A percentile compares a stretch with the other conserved stretches of the same genome.
Conservation (phyloP, 2,888 invertebrate species). For the Andrena camellia region DNA sequence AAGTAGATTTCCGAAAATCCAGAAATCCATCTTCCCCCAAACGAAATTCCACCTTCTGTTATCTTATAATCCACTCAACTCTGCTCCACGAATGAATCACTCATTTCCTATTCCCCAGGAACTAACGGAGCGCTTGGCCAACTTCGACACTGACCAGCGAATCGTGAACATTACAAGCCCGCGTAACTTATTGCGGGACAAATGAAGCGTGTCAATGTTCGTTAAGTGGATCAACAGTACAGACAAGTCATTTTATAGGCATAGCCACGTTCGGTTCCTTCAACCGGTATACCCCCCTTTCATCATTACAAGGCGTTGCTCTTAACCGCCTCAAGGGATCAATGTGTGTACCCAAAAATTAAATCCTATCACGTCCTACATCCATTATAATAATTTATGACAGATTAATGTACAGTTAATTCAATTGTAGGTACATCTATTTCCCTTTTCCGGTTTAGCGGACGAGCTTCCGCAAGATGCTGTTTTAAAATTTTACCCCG, state of each 20-base stretch:
- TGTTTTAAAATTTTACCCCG: too few species aligned
- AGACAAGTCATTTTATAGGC: conserved; percentile 12
- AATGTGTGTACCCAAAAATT: too few species aligned
- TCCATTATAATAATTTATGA: too few species aligned
- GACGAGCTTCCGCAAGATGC: too few species aligned
- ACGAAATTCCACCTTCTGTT: too few species aligned
- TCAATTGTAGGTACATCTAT: too few species aligned
- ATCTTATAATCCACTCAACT: background rate
- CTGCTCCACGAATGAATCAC: background rate
- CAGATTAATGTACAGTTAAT: too few species aligned
- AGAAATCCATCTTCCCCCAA: too few species aligned
- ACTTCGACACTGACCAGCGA: background rate
- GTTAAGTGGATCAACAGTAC: conserved; percentile 55
- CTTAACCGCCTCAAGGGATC: background rate
- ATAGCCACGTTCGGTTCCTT: background rate
- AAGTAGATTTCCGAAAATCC: too few species aligned
- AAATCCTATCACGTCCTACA: too few species aligned
- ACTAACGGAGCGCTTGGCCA: background rate
- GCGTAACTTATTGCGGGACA: conserved; percentile 37
- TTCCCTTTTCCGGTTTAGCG: too few species aligned
- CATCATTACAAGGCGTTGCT: background rate
- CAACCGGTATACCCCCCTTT: background rate
- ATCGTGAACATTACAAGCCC: conserved; percentile 4
- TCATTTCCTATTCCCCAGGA: background rate
- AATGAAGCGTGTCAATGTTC: conserved; percentile 56